Evolutionary conservation across 1,140 invertebrate genomes (phyloP), one percentile per base, ranked within the genome.

Genomic region (Melitaea cinxia): DNA sequence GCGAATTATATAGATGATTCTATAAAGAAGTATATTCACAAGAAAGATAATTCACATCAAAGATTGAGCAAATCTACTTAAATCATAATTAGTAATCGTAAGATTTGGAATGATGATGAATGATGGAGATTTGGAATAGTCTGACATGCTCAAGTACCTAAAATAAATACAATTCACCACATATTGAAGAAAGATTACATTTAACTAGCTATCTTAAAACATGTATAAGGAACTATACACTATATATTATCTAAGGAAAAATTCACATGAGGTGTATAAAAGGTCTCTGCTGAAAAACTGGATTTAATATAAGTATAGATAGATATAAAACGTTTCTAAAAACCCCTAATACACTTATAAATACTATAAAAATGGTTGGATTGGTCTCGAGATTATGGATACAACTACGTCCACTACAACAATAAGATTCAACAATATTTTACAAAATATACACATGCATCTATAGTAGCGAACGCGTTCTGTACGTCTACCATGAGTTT

Each of bases 381-480:
- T 89, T 89, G 87, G 87, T 89, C 87, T 88, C 79, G 82, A 88
- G 80, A 88, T 85, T 89, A 75, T 80, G 83, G 77, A 84, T 83
- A 77, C 68, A 61, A 80, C 80, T 85, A 89, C 73, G 68, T 79
- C 80, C 65, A 64, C 73, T 86, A 88, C 79, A 82, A 86, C 75
- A 82, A 78, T 80, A 75, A 75, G 75, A 78, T 78, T 81, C 73
- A 89, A 88, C 85, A 89, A 85, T 87, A 83, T 82, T 70, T 83
- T 86, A 88, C 82, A 89, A 85, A 88, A 89, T 88, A 86, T 85
- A 83, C 78, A 84, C 64, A 82, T 64, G 21, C 58, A 58, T 74
- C 45, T 72, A 71, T 83, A 50, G 12, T 10, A 17, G 24, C 35
- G 37, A 42, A 54, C 50, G 60, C 52, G 60, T 45, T 33, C 35